Evolutionary conservation across 2,113 vertebrate species (phyloP).

Genomic region (Paratilapia polleni): DNA sequence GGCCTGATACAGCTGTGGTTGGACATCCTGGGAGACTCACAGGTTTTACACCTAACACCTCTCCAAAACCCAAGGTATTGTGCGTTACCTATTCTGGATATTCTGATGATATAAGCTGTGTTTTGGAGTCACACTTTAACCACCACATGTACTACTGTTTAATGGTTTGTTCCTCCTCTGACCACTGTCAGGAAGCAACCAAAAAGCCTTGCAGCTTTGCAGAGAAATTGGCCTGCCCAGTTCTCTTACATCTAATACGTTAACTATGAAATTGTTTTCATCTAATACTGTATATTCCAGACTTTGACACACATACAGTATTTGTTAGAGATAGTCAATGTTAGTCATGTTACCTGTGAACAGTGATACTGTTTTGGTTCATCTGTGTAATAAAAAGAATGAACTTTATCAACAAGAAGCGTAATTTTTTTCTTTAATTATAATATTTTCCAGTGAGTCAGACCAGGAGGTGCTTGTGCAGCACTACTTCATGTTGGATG

Average conservation of each 20-base stretch:
- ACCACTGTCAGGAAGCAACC: too few relatives aligned
- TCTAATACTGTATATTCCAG: neutral
- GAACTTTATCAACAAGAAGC: neutral
- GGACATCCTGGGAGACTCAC: constrained; percentile 75
- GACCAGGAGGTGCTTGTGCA: constrained; percentile 75
- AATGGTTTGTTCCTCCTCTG: too few relatives aligned
- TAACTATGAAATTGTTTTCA: neutral
- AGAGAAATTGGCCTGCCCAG: neutral
- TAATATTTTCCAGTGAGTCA: constrained; percentile 36
- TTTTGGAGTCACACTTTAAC: neutral
- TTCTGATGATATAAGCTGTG: neutral
- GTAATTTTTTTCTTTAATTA: neutral
- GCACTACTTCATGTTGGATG: constrained; percentile 61
- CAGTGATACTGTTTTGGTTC: neutral
- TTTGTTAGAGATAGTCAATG: neutral
- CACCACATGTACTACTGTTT: neutral
- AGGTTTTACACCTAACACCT: constrained; percentile 59
- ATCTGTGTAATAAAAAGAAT: neutral
- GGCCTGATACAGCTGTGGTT: constrained; percentile 74
- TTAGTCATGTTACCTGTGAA: accelerated
- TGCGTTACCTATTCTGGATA: neutral
- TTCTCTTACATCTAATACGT: neutral
- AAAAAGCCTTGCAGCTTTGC: neutral
- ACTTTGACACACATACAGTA: too few relatives aligned
- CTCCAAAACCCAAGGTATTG: constrained; percentile 58